Evolutionary conservation across 2,113 vertebrate species (phyloP).

Genomic region (Ameiurus melas): DNA sequence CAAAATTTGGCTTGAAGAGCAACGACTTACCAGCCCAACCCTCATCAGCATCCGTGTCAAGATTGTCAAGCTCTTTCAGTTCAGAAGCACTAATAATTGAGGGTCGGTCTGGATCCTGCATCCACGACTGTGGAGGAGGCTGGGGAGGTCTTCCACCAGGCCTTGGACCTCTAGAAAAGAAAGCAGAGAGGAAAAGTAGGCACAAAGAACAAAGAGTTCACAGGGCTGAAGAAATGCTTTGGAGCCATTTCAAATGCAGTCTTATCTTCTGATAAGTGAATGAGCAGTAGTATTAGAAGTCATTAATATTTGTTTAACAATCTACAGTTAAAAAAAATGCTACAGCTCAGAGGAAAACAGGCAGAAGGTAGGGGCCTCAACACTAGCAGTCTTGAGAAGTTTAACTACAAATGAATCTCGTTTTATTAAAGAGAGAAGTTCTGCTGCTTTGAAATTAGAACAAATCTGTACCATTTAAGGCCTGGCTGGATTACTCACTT

Average conservation of each 20-base stretch:
- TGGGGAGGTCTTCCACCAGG: constrained; percentile 72
- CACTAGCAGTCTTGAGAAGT: background rate
- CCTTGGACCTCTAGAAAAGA: constrained; percentile 73
- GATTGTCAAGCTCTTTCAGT: constrained; percentile 93
- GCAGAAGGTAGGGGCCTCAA: background rate
- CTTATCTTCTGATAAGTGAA: background rate
- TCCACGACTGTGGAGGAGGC: constrained; percentile 78
- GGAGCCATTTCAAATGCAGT: background rate
- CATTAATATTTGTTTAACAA: background rate
- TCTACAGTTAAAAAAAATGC: no score
- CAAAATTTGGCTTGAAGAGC: background rate
- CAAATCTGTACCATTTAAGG: background rate
- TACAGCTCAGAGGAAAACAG: background rate
- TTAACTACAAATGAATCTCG: background rate
- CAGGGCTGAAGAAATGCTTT: background rate
- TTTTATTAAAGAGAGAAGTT: background rate
- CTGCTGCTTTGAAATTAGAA: background rate
- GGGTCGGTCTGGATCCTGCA: constrained; percentile 87
- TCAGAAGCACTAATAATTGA: constrained; percentile 94
- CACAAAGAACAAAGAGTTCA: background rate
- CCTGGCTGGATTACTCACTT: constrained; percentile 76
- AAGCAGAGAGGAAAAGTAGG: background rate
- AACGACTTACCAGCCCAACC: constrained; percentile 91
- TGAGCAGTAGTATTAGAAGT: background rate
- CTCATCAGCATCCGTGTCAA: constrained; percentile 95